Base-by-base conservation (phyloP, 2,113 vertebrate species). In the Urocynchramus pylzowi region DNA sequence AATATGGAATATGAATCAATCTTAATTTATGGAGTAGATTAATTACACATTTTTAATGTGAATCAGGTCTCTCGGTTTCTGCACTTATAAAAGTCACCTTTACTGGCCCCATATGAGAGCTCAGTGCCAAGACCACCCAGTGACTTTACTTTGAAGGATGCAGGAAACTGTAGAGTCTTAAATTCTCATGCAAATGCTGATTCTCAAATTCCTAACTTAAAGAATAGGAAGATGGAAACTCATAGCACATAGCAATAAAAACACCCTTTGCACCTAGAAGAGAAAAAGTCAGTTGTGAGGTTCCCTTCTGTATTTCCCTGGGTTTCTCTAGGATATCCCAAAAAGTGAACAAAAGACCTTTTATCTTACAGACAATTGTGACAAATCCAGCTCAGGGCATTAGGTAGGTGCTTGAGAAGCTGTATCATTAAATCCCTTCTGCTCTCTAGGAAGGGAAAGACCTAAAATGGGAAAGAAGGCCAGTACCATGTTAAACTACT, bases 401-500 rank as follows among this genome's bases (percentile, higher is more conserved):
- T 80, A 57, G 44, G 21, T 57, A 63, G 90, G 50, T 82, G 31
- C 45, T 81, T 75, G 23, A 90, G 76, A 81, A 89, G 26, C 37
- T 87, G 23, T 42, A 74, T 81, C 64, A 53, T 61, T 71, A 71
- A 89, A 84, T 78, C 49, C 31, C 6, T 77, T 94, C 83, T 86
- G 88, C 61, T 84, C 9, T 90, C 84, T 68, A 81, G 76, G 69
- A 82, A 94, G 60, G 56, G 44, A 74, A 84, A 90, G 76, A 74
- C 85, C 90, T 93, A 94, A 96, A 96, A 93, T 92, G 76, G 93
- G 87, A 92, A 95, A 87, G 85, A 85, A 63, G 76, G 85, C 85
- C 86, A 85, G 68, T 92, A 92, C 96, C 88, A 93, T 86, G 92
- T 92, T 96, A 93, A 96, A 95, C 76, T 96, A 89, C 90, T 97